Base-by-base conservation (phyloP, 1,140 invertebrate genomes). In the Tachypleus tridentatus region DNA sequence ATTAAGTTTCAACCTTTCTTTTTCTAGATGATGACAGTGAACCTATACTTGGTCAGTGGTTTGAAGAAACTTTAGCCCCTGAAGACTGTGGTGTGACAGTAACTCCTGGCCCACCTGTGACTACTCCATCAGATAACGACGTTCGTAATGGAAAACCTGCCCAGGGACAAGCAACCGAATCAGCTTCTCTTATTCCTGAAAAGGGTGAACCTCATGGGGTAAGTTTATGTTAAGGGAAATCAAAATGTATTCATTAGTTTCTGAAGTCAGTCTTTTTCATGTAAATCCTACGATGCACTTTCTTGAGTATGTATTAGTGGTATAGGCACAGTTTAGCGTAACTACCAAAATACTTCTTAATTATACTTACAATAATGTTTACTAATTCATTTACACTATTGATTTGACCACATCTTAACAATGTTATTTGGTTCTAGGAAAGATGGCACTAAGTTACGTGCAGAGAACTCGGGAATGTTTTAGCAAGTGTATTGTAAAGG, bases 41-140 rank as follows among this genome's bases (percentile, higher is more conserved):
- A 76, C 90, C 91, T 3, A 85, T 95, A 67, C 81, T 95, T 71
- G 91, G 91, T 0, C 82, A 91, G 63, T 94, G 91, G 90, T 93
- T 95, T 78, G 91, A 94, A 75, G 90, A 93, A 76, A 93, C 91
- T 0, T 76, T 94, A 10, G 87, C 87, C 49, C 89, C 88, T 9
- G 85, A 86, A 53, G 77, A 77, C 5, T 62, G 4, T 48, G 61
- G 56, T 7, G 11, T 70, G 47, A 64, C 67, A 48, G 69, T 72
- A 69, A 74, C 67, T 11, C 56, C 70, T 4, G 59, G 71, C n/a
- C 66, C 68, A 50, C 65, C 78, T 67, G 56, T 73, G 71, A 72
- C 76, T 51, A 73, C 74, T 57, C 65, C 76, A 49, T 67, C 69
- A 52, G 72, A 73, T 51, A 69, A 66, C 49, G 74, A 77, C 67